Evolutionary conservation across 2,888 invertebrate species (phyloP).

Genomic region (Pantelozetes paolii): DNA sequence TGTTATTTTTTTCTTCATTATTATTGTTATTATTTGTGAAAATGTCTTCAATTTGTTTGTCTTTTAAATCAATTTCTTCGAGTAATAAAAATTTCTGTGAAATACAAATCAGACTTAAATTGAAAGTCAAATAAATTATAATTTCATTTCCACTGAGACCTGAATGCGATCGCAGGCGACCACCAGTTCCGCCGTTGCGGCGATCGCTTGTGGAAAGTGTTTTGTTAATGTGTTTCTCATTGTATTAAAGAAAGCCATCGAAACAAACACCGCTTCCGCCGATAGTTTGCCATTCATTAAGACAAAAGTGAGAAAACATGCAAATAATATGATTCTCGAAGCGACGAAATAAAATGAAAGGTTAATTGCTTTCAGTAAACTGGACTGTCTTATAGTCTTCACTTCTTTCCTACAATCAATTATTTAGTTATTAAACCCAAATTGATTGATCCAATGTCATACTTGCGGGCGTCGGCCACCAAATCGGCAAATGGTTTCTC

Average conservation of each 20-base stretch:
- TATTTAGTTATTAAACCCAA: no score
- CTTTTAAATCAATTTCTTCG: background rate
- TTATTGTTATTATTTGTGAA: background rate
- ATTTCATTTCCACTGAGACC: background rate
- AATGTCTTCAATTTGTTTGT: background rate
- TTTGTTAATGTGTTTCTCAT: conserved; percentile 71
- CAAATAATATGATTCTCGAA: conserved; percentile 73
- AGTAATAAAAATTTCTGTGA: conserved; percentile 20
- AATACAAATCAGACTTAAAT: background rate
- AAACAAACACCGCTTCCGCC: conserved; percentile 71
- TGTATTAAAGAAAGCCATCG: conserved; percentile 81
- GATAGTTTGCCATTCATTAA: conserved; percentile 62
- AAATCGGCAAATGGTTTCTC: no score
- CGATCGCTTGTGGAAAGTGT: conserved; percentile 77
- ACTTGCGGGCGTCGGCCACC: no score
- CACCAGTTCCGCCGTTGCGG: conserved; percentile 70
- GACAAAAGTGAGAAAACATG: conserved; percentile 71
- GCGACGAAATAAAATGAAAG: conserved; percentile 66
- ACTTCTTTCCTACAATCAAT: conserved; percentile 62
- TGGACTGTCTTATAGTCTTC: conserved; percentile 61
- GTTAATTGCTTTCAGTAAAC: conserved; percentile 61
- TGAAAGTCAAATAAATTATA: background rate
- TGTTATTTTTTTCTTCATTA: background rate
- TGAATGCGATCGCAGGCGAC: conserved; percentile 67
- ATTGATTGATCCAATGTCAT: no score